phyloP scores from a whole-genome alignment of 2,113 vertebrate genomes.

The Gopherus flavomarginatus region DNA sequence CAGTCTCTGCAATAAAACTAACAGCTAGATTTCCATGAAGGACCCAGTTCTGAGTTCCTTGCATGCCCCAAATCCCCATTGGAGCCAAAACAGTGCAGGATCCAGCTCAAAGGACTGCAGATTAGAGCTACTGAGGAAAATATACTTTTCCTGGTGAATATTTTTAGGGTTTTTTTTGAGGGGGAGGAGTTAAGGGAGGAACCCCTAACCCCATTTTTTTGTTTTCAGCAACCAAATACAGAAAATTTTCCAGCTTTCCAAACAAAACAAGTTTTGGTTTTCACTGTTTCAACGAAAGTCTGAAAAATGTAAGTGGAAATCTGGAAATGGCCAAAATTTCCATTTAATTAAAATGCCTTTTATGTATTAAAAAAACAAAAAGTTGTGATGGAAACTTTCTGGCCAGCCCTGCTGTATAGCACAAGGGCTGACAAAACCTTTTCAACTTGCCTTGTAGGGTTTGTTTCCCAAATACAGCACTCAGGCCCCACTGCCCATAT shows the following conservation, averaged over 20 bases:
- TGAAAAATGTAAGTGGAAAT: neutral
- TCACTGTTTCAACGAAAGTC: neutral
- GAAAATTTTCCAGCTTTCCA: neutral
- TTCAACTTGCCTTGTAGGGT: neutral
- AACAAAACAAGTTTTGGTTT: neutral
- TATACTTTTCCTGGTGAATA: neutral
- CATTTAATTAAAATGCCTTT: neutral
- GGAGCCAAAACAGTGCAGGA: neutral
- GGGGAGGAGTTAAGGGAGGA: neutral
- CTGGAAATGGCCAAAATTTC: neutral
- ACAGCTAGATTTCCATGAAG: neutral
- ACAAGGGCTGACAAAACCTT: neutral
- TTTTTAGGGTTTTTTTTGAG: neutral
- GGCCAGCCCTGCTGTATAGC: neutral
- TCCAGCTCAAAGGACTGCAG: neutral
- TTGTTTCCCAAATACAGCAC: neutral
- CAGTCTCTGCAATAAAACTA: neutral
- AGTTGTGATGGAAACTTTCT: neutral
- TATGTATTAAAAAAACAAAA: neutral
- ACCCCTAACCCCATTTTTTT: neutral
- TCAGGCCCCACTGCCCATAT: neutral
- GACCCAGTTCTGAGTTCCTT: neutral
- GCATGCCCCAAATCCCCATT: neutral
- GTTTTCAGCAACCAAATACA: neutral
- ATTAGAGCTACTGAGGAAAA: neutral